These are phyloP conservation scores for Haemorhous mexicanus DNA, from an alignment of 2,113 vertebrate genomes.

Conservation along the genomic window DNA sequence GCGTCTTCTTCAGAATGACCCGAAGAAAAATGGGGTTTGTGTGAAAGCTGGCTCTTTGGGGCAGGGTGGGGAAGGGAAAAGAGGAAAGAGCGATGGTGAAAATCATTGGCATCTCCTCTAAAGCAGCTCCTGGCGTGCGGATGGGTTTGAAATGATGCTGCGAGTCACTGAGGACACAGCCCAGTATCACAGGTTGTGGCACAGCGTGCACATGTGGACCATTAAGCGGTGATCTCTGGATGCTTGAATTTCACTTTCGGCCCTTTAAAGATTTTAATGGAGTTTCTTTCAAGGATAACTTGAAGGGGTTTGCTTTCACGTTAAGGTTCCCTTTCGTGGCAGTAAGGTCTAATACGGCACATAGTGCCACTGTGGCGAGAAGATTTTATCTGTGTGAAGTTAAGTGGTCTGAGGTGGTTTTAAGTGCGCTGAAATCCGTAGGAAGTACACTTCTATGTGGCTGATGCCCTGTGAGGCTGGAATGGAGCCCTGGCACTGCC, in stretches of 20 bases:
- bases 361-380: neutral
- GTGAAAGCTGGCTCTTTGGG: neutral
- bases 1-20: neutral
- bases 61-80: neutral
- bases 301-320: neutral
- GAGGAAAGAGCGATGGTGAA: neutral
- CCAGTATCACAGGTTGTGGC: neutral
- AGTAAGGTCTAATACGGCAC: neutral
- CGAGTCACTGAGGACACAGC: neutral
- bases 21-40: neutral
- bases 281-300: neutral
- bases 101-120: neutral
- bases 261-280: neutral
- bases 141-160: neutral
- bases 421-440: neutral
- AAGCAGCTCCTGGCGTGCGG: neutral
- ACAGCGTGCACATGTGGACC: rapidly evolving
- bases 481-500: neutral
- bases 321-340: neutral
- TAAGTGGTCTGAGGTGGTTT: neutral
- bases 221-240: neutral
- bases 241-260: neutral
- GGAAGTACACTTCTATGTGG: neutral
- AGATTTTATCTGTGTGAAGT: neutral
- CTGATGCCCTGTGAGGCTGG: neutral